Evolutionary conservation across 2,797 vertebrate species (phyloP).

Genomic region (Eupleurogrammus muticus): DNA sequence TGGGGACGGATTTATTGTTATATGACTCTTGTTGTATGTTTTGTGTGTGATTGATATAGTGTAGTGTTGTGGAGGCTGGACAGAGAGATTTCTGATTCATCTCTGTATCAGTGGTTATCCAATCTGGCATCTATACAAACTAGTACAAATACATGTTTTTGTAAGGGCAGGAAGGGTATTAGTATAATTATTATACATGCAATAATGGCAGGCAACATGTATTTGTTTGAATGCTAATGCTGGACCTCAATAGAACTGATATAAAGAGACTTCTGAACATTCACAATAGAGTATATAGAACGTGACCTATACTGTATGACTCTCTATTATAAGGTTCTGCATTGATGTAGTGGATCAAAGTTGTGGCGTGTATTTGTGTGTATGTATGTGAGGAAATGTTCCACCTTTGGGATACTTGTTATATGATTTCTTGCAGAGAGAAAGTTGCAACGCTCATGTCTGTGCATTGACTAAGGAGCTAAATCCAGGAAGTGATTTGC

Average conservation of each 20-base stretch:
- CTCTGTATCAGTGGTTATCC: slow-evolving; percentile 1
- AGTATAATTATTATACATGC: not conserved
- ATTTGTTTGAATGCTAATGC: too few relatives aligned
- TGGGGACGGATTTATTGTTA: slow-evolving; percentile 4
- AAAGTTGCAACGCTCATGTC: not conserved
- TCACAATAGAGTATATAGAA: too few relatives aligned
- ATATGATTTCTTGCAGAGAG: not conserved
- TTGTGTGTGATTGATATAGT: slow-evolving; percentile 15
- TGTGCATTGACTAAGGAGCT: not conserved
- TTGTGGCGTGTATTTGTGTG: not conserved
- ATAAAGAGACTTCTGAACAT: too few relatives aligned
- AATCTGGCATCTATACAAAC: slow-evolving; percentile 1
- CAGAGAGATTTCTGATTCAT: not conserved
- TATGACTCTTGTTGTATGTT: not conserved
- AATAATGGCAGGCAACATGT: not conserved
- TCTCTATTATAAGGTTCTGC: too few relatives aligned
- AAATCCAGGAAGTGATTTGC: not conserved
- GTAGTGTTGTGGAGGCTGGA: slow-evolving; percentile 27
- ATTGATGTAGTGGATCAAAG: too few relatives aligned
- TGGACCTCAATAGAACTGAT: too few relatives aligned
- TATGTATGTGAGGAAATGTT: too few relatives aligned
- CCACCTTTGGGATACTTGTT: not conserved
- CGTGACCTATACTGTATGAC: too few relatives aligned
- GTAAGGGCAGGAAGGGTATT: too few relatives aligned
- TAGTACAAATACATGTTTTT: slow-evolving; percentile 20